Conservation (phyloP, 2,888 invertebrate species). For the Dascillus cervinus region DNA sequence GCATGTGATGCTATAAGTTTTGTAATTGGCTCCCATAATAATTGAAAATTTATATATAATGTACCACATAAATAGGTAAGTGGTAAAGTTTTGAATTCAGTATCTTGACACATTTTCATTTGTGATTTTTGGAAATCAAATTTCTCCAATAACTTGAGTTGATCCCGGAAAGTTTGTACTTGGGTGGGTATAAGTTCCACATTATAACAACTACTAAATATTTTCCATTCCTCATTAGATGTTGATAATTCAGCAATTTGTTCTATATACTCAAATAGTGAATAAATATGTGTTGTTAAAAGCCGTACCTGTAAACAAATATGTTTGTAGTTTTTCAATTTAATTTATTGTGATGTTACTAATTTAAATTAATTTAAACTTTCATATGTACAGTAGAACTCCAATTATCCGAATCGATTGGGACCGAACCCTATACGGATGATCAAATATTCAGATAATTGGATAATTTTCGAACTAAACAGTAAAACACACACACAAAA, state of each 20-base stretch:
- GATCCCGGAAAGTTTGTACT: conserved; percentile 73
- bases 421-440: no score
- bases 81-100: conserved; percentile 56
- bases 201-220: conserved; percentile 61
- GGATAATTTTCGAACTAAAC: no score
- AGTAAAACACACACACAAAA: no score
- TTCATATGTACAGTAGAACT: no score
- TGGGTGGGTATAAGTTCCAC: conserved; percentile 65
- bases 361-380: no score
- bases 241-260: conserved; percentile 38
- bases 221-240: conserved; percentile 43
- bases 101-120: conserved; percentile 45
- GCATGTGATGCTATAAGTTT: conserved; percentile 72
- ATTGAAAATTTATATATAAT: conserved; percentile 78
- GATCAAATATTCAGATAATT: no score
- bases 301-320: conserved; percentile 50
- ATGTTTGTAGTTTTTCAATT: conserved; percentile 3
- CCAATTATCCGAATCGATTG: no score
- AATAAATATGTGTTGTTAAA: conserved; percentile 65
- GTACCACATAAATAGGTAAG: conserved; percentile 75
- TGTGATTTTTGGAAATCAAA: conserved; percentile 57
- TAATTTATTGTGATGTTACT: no score
- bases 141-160: conserved; percentile 65
- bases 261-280: conserved; percentile 54
- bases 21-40: conserved; percentile 79